Conservation (phyloP, 2,113 vertebrate species). For the Urocolius indicus region DNA sequence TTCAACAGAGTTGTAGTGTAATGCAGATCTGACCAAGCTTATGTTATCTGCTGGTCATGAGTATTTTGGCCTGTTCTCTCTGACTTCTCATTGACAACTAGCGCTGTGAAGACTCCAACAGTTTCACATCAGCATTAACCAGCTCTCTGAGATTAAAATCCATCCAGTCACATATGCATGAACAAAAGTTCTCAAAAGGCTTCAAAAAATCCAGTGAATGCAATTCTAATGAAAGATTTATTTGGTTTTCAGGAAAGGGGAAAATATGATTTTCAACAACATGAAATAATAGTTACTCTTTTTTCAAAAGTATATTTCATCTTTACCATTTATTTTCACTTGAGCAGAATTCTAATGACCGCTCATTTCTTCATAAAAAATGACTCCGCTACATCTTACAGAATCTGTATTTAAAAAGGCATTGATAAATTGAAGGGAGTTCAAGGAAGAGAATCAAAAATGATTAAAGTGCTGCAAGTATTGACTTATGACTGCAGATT, state of each 20-base stretch:
- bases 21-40: neutral
- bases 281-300: slow-evolving; percentile 6
- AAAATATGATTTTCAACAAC: neutral
- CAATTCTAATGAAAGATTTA: neutral
- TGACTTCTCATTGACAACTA: neutral
- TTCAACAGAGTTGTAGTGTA: neutral
- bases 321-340: slow-evolving; percentile 32
- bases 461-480: slow-evolving; percentile 40
- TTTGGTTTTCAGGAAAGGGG: neutral
- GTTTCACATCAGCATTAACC: neutral
- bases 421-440: slow-evolving; percentile 59
- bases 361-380: slow-evolving; percentile 44
- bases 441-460: slow-evolving; percentile 55
- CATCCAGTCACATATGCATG: neutral
- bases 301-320: slow-evolving; percentile 27
- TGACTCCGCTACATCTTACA: neutral
- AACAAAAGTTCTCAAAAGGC: neutral
- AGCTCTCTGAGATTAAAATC: neutral
- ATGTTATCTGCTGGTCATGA: neutral
- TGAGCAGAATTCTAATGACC: slow-evolving; percentile 29
- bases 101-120: neutral
- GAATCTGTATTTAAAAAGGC: slow-evolving; percentile 57
- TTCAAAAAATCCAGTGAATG: neutral
- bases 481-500: slow-evolving; percentile 43
- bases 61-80: neutral